A percentile compares a stretch with the other conserved stretches of the same genome.
phyloP scores from a whole-genome alignment of 2,797 vertebrate genomes.

The Synanceia verrucosa region DNA sequence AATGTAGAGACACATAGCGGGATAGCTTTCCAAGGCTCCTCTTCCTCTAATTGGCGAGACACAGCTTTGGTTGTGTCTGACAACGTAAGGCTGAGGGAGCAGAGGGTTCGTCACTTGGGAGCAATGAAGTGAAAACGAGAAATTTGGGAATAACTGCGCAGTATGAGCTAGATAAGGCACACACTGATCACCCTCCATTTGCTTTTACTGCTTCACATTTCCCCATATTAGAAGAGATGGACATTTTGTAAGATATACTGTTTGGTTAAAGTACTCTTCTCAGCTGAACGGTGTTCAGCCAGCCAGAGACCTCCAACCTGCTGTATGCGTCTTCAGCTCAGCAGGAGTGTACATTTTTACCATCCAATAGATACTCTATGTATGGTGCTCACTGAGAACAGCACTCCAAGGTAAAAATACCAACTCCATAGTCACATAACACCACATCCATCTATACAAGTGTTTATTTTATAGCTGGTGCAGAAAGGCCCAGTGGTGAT shows the following conservation, averaged over 20 bases:
- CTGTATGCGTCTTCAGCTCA: slow-evolving; percentile 11
- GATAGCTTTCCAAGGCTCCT: slow-evolving; percentile 50
- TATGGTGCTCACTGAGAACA: slow-evolving; percentile 16
- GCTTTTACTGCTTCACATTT: slow-evolving; percentile 48
- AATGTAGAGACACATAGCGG: slow-evolving; percentile 31
- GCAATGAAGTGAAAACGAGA: slow-evolving; percentile 71
- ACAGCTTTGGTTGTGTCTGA: slow-evolving; percentile 58
- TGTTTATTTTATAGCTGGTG: slow-evolving; percentile 23
- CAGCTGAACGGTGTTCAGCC: not conserved
- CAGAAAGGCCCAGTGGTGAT: slow-evolving; percentile 26
- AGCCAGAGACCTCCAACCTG: slow-evolving; percentile 8
- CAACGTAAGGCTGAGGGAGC: slow-evolving; percentile 57
- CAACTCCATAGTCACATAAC: not conserved
- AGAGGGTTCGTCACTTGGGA: slow-evolving; percentile 67
- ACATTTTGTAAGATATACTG: slow-evolving; percentile 28
- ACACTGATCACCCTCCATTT: slow-evolving; percentile 63
- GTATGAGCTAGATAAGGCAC: slow-evolving; percentile 36
- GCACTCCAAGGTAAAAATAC: slow-evolving; percentile 9
- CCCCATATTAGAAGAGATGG: slow-evolving; percentile 12
- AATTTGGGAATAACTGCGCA: slow-evolving; percentile 62
- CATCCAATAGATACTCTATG: not conserved
- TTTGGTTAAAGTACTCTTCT: slow-evolving; percentile 26
- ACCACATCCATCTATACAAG: slow-evolving; percentile 19
- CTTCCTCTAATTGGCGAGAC: slow-evolving; percentile 68
- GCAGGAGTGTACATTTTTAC: slow-evolving; percentile 8